These are phyloP conservation scores for Zosterops pallidus DNA, from an alignment of 2,113 vertebrate genomes.

Conservation along the genomic window DNA sequence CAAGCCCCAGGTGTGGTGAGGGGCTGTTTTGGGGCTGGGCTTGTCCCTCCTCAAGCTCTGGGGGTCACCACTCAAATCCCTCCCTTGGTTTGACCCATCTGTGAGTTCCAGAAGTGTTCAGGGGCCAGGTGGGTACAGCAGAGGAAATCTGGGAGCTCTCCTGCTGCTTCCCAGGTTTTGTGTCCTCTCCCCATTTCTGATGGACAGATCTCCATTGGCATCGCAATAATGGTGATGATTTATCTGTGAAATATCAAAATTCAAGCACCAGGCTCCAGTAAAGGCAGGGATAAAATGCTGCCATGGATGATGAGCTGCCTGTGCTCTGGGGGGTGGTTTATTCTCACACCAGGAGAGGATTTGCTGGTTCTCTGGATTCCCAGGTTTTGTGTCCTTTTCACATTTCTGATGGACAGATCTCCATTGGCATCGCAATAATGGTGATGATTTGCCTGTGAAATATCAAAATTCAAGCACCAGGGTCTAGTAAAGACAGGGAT, in stretches of 20 bases:
- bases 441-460: not conserved
- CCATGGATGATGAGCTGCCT: not conserved
- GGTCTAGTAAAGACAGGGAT: fast-evolving
- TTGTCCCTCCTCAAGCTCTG: not conserved
- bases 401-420: fast-evolving
- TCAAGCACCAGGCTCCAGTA: not conserved
- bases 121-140: not conserved
- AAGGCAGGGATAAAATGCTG: not conserved
- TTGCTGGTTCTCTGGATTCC: not conserved
- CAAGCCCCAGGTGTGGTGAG: fast-evolving
- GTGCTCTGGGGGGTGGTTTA: not conserved
- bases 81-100: fast-evolving
- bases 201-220: not conserved
- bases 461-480: not conserved
- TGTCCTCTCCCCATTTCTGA: not conserved
- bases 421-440: not conserved
- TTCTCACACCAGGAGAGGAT: not conserved
- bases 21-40: fast-evolving
- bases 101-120: fast-evolving
- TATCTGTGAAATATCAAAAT: not conserved
- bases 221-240: not conserved
- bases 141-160: not conserved
- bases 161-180: not conserved
- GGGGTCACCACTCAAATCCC: not conserved
- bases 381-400: too few species aligned